Percentiles rank a stretch among this genome's conserved stretches.
phyloP scores from a whole-genome alignment of 1,140 invertebrate genomes.

The Anastrepha obliqua region DNA sequence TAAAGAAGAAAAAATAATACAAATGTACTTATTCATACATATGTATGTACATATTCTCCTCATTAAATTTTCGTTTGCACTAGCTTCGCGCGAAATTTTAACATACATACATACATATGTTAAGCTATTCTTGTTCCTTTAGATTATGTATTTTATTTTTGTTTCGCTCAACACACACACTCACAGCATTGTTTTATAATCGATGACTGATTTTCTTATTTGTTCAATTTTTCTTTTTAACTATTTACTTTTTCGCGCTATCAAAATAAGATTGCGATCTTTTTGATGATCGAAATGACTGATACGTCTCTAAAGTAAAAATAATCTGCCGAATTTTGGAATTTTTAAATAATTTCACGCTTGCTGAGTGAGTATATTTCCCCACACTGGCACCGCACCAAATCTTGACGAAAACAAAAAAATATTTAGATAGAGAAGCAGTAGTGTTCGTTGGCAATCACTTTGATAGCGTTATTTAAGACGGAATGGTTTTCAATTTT shows the following conservation, averaged over 20 bases:
- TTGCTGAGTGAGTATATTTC: not conserved
- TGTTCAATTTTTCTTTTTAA: not conserved
- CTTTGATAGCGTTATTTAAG: not conserved
- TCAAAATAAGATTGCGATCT: not conserved
- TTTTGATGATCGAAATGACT: not conserved
- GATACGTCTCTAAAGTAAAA: no score
- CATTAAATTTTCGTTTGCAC: no score
- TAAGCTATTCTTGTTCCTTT: no score
- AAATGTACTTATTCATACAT: no score
- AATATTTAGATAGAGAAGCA: not conserved
- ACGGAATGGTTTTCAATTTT: not conserved
- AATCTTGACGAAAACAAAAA: not conserved
- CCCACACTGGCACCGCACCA: not conserved
- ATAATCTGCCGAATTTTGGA: not conserved
- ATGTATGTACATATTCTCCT: no score
- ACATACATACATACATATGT: no score
- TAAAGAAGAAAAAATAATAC: no score
- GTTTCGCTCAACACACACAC: no score
- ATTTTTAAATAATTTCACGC: constrained; percentile 23
- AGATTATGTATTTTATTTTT: no score
- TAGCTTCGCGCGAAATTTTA: no score
- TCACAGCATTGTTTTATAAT: no score
- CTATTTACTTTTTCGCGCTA: not conserved
- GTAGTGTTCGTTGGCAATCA: not conserved
- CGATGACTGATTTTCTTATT: no score